Base-by-base conservation (phyloP, 2,113 vertebrate species). In the Rhizomys pruinosus region DNA sequence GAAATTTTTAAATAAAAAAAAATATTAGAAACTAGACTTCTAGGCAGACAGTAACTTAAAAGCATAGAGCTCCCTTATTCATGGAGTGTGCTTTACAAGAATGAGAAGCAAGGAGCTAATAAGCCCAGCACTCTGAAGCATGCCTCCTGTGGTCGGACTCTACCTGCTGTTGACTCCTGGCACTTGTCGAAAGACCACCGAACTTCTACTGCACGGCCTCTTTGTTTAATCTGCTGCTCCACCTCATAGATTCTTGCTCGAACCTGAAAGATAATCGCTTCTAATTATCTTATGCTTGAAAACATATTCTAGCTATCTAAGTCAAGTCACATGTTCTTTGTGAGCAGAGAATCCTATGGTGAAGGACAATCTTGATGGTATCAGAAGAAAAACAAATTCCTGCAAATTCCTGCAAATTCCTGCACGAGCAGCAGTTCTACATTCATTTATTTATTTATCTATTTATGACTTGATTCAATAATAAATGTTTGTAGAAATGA, bases 131-230 rank as follows among this genome's bases (percentile, higher is more conserved):
- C 27, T 23, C 69, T 16, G 39, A 81, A 73, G 15, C 0, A 0
- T 25, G n/a, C 20, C 37, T 17, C 15, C 72, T 19, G 0, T 15
- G 10, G 7, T 10, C 0, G 37, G 2, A 44, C 22, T 11, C 63
- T 95, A 98, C 98, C 98, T 98, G 98, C 98, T 78, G 98, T 93
- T 2, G 98, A 98, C 81, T 98, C 98, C 23, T 98, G 98, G 97
- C 98, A 98, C 96, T 98, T 98, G 96, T 98, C 98, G 79, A 98
- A 98, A 25, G 98, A 98, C 98, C 98, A 98, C 52, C 97, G 97
- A 37, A 98, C 98, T 95, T 98, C 98, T 86, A 98, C 98, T 1
- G 98, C 98, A 44, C 96, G 97, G 37, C 98, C 98, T 80, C 98
- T 97, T 64, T 98, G 98, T 23, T 98, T 98, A 95, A 98, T 98